Evolutionary conservation across 2,888 invertebrate genomes (phyloP), one percentile per base, ranked within the genome.

Genomic region (Andrena minutula): DNA sequence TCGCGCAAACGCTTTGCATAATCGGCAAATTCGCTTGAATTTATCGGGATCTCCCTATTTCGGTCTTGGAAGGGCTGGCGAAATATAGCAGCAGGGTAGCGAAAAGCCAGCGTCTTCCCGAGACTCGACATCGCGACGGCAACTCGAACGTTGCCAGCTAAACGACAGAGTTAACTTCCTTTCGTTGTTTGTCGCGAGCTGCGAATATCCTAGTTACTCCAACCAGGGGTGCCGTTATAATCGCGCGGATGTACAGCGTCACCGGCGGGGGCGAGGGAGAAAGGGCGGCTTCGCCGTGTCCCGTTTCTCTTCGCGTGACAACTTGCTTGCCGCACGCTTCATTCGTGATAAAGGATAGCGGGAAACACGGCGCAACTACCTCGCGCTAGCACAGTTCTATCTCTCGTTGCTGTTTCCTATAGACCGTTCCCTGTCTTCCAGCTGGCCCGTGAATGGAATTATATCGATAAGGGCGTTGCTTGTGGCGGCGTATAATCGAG

Each of bases 151-250:
- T 85, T 85, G 72, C 72, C 71, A 53, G 84, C 77, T 85, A 85
- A 85, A 82, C 82, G 84, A 60, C 82, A 64, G 76, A 79, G 85
- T 80, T 83, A 83, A 83, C 85, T 83, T 86, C 75, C 75, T 79
- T 83, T 85, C 75, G 83, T 85, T 85, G 83, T 83, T 85, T 83
- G 79, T 47, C 80, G 75, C 83, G 79, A 75, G 73, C 85, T 79
- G 69, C 83, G 72, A 85, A 83, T 83, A 82, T 83, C 82, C 82
- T 76, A 47, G 82, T 83, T 79, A 76, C 75, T 79, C 73, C 28
- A 65, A 71, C 72, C 71, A 58, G 20, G 10, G 79, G 75, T 64
- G 72, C 61, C 51, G 84, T 81, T 78, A 78, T 81, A 84, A 84
- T 80, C 84, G 75, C 73, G 26, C 58, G 75, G 79, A 68, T 80